These are phyloP conservation scores for Bombus cullumanus DNA, from an alignment of 1,140 invertebrate genomes.

Conservation along the genomic window DNA sequence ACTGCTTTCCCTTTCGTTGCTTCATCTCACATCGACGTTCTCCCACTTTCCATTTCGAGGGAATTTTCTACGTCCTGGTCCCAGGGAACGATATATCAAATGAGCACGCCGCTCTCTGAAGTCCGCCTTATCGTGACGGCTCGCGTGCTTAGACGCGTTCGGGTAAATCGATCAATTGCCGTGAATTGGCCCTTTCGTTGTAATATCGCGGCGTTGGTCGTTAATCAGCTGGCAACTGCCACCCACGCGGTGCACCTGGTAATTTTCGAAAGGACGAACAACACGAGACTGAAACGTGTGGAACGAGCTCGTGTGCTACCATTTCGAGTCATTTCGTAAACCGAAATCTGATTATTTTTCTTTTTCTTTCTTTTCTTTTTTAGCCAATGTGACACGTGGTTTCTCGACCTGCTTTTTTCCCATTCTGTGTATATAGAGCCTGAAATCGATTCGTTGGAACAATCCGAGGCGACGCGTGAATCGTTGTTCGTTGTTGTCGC, in stretches of 20 bases:
- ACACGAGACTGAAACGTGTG: background rate
- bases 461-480: slow-evolving; percentile 2
- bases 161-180: slow-evolving; percentile 49
- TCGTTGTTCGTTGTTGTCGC: background rate
- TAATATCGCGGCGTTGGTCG: slow-evolving; percentile 35
- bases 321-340: background rate
- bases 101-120: slow-evolving; percentile 3
- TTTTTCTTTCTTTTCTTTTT: background rate
- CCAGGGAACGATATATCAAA: background rate
- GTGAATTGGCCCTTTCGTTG: slow-evolving; percentile 42
- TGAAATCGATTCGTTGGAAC: slow-evolving; percentile 7
- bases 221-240: slow-evolving; percentile 47
- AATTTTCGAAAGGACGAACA: background rate
- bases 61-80: background rate
- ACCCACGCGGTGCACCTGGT: slow-evolving; percentile 1
- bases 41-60: slow-evolving; percentile 37
- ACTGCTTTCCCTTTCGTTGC: slow-evolving; percentile 1
- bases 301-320: too few species aligned
- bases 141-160: slow-evolving; percentile 52
- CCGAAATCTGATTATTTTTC: background rate
- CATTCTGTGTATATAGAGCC: background rate
- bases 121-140: slow-evolving; percentile 21
- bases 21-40: background rate
- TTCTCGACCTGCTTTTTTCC: background rate
- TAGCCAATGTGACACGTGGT: background rate